These are phyloP conservation scores for Palythoa grandis DNA, from an alignment of 92 coral and sea anemone genomes.

Conservation along the genomic window DNA sequence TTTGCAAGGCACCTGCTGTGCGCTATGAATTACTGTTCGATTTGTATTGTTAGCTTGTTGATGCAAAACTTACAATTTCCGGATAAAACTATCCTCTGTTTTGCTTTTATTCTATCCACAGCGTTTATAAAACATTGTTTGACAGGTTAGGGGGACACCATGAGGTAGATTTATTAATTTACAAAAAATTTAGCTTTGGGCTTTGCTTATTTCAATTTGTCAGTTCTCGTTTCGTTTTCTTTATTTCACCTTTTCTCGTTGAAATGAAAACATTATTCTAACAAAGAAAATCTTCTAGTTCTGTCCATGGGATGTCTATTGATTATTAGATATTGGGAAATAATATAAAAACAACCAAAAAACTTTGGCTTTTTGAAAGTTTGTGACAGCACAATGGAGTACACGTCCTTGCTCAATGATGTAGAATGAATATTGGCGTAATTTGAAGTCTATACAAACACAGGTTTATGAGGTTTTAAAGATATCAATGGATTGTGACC, in stretches of 20 bases:
- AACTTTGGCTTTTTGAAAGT: slow-evolving; percentile 14
- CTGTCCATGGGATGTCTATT: neutral
- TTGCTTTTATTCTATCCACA: slow-evolving; percentile 64
- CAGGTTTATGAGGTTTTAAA: slow-evolving; percentile 47
- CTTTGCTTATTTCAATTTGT: slow-evolving; percentile 41
- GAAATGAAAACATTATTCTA: neutral
- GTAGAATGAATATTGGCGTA: slow-evolving; percentile 58
- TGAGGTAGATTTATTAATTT: slow-evolving; percentile 56
- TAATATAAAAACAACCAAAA: neutral
- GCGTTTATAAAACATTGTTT: slow-evolving; percentile 63
- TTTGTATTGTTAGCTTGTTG: slow-evolving; percentile 70
- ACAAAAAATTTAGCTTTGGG: slow-evolving; percentile 54
- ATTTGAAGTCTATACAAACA: slow-evolving; percentile 74
- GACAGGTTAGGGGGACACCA: slow-evolving; percentile 65
- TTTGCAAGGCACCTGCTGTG: slow-evolving; percentile 74
- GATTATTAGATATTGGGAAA: neutral
- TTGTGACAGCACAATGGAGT: slow-evolving; percentile 25
- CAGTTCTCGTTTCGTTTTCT: neutral
- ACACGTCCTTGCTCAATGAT: slow-evolving; percentile 52
- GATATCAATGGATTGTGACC: slow-evolving; percentile 49
- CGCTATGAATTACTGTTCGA: slow-evolving; percentile 75
- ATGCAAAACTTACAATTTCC: slow-evolving; percentile 78
- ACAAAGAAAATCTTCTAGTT: slow-evolving; percentile 6
- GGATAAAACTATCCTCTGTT: slow-evolving; percentile 74
- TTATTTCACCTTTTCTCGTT: neutral